Base-by-base conservation (phyloP, 2,888 invertebrate genomes). In the Tineola bisselliella region DNA sequence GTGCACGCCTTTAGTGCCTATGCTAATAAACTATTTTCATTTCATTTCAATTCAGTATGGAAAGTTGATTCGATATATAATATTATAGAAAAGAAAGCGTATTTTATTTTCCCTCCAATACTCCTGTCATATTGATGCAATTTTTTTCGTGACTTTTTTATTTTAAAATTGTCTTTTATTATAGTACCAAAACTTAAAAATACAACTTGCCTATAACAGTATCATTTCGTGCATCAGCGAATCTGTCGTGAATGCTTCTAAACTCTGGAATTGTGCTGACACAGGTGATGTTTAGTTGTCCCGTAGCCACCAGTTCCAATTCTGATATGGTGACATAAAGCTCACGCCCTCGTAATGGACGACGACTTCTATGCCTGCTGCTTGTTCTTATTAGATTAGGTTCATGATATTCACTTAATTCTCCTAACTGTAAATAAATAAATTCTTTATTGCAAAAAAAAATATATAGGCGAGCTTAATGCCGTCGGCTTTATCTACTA, bases 251-350 rank as follows among this genome's bases (percentile, higher is more conserved):
- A 65, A 90, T 90, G 64, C 88, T 91, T 62, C 93, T 88, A 69
- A 92, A 92, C 67, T 91, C 91, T 0, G 94, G 94, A 68, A 94
- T 94, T 60, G 94, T 94, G 70, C 93, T 90, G 75, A 93, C 89
- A 73, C 94, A 94, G 62, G 91, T 92, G 68, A 94, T 89, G 73
- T 92, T 90, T 64, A 94, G 84, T 62, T 90, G 87, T 4, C 92
- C 92, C 63, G 91, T 91, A 44, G 89, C 90, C 18, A 91, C 90
- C 60, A 91, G 88, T 72, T 92, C 92, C 64, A 93, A 86, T 66
- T 92, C 91, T 0, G 92, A 91, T 61, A 94, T 89, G 63, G 93
- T 91, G 66, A 94, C 89, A 67, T 90, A 91, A 60, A 94, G 82
- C 70, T 91, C 90, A 63, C 88, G 87, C 56, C 88, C 88, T 63